Evolutionary conservation across 2,797 vertebrate genomes (phyloP).

Genomic region (Oreochromis mossambicus): DNA sequence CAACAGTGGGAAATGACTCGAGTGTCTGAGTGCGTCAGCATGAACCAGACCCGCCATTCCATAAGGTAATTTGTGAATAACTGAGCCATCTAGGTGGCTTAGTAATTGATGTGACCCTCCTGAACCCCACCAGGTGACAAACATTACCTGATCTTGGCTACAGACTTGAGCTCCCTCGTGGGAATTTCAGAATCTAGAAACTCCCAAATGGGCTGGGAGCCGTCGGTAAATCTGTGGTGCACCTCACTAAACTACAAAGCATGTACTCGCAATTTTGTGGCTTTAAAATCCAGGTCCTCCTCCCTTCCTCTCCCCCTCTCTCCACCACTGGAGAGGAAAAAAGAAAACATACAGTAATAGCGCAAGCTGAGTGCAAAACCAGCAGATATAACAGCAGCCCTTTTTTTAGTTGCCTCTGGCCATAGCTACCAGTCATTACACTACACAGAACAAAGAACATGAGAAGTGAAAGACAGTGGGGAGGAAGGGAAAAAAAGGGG

Average conservation of each 20-base stretch:
- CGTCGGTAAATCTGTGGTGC: not conserved
- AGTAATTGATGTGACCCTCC: not conserved
- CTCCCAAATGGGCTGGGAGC: not conserved
- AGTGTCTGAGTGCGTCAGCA: not conserved
- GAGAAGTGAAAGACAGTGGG: constrained; percentile 18
- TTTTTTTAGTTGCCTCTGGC: constrained; percentile 44
- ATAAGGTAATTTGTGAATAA: not conserved
- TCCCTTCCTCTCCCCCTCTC: constrained; percentile 16
- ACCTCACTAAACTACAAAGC: constrained; percentile 19
- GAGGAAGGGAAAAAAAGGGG: not conserved
- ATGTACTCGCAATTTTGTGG: constrained; percentile 5
- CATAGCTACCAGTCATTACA: constrained; percentile 35
- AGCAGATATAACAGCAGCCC: not conserved
- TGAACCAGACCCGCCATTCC: not conserved
- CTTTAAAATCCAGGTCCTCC: constrained; percentile 7
- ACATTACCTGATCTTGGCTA: not conserved
- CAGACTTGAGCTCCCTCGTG: not conserved
- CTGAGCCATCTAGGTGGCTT: not conserved
- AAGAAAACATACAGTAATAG: constrained; percentile 6
- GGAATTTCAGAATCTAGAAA: constrained; percentile 3
- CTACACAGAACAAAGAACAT: constrained; percentile 24
- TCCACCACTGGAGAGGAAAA: constrained; percentile 3
- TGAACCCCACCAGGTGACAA: not conserved
- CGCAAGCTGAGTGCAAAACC: not conserved
- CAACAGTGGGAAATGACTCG: not conserved